Percentiles rank a stretch among this genome's conserved stretches.
Evolutionary conservation across 92 coral and sea anemone species (phyloP).

Genomic region (Bergia puertoricense): DNA sequence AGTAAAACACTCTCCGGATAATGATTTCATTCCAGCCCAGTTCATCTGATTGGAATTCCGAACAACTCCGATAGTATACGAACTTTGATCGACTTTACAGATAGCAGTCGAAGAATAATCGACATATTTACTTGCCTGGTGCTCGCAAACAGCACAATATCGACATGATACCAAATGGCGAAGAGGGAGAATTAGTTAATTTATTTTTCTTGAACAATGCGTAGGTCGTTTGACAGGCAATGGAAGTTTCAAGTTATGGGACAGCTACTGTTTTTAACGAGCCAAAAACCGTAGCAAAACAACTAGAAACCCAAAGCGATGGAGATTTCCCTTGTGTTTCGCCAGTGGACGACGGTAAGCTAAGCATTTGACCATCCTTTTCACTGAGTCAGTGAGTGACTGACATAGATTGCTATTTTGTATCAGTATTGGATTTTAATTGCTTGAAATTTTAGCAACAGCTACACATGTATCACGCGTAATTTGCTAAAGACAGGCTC

Average conservation of each 20-base stretch:
- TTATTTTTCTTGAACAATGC: slow-evolving; percentile 11
- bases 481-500: neutral
- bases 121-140: neutral
- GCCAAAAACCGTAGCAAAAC: slow-evolving; percentile 8
- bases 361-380: neutral
- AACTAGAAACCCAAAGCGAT: slow-evolving; percentile 20
- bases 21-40: neutral
- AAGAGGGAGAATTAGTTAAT: neutral
- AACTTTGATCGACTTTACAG: neutral
- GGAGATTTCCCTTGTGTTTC: slow-evolving; percentile 73
- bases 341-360: slow-evolving; percentile 79
- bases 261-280: slow-evolving; percentile 15
- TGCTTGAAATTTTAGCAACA: neutral
- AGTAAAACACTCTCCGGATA: neutral
- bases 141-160: neutral
- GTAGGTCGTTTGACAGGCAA: neutral
- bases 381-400: too few relatives aligned
- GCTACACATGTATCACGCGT: neutral
- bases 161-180: neutral
- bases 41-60: neutral
- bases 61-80: slow-evolving; percentile 1
- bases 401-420: too few relatives aligned
- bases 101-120: neutral
- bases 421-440: neutral
- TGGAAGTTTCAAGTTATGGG: slow-evolving; percentile 41